Percentiles rank a stretch among this genome's conserved stretches.
phyloP scores from a whole-genome alignment of 2,888 invertebrate genomes.

The Ernsta delagoae region DNA sequence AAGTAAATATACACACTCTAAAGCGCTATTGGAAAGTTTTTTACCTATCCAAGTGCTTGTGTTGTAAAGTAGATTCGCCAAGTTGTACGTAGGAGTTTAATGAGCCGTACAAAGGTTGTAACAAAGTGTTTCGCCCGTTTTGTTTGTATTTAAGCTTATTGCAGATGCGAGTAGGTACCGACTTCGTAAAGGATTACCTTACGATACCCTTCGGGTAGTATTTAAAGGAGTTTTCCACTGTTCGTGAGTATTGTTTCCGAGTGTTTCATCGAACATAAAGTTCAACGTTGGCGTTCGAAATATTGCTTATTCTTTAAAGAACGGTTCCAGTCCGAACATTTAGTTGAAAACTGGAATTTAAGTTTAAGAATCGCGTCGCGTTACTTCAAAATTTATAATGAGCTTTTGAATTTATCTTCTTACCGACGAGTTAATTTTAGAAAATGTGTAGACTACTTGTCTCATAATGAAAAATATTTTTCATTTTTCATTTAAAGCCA shows the following conservation, averaged over 20 bases:
- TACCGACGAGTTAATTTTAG: too few species aligned
- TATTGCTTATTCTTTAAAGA: neutral
- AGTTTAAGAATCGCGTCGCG: neutral
- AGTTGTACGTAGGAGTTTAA: conserved; percentile 3
- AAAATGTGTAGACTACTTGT: too few species aligned
- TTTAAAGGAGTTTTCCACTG: neutral
- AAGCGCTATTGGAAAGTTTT: neutral
- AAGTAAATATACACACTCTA: neutral
- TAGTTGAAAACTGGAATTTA: neutral
- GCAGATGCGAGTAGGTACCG: neutral
- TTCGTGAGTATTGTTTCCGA: conserved; percentile 1
- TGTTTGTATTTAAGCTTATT: conserved; percentile 11
- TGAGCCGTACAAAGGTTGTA: conserved; percentile 2
- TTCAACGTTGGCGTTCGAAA: neutral
- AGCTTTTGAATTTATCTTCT: too few species aligned
- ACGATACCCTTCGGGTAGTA: conserved; percentile 2
- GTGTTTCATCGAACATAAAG: neutral
- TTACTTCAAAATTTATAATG: too few species aligned
- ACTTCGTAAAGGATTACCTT: conserved; percentile 7
- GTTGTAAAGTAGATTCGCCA: neutral
- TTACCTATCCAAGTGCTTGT: neutral
- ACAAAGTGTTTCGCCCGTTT: too few species aligned
- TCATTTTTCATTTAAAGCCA: too few species aligned
- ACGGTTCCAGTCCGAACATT: neutral
- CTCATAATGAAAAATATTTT: too few species aligned